phyloP scores from a whole-genome alignment of 30 jellyfish, hydroid and myxozoan genomes.

The Nemopilema nomurai region DNA sequence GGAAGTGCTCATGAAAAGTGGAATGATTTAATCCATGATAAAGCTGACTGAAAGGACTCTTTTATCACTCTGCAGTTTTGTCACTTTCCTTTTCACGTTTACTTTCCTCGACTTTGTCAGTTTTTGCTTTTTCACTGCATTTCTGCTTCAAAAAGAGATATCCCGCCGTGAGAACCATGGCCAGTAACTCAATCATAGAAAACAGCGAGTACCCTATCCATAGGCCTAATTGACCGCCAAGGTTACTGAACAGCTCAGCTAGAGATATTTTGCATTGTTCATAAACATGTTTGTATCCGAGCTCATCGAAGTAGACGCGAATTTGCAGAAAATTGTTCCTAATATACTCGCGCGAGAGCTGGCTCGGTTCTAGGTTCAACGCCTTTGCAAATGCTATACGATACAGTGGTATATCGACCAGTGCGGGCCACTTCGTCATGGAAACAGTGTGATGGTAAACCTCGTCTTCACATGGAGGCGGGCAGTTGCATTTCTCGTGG shows the following conservation, averaged over 20 bases:
- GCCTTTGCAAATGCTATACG: conserved; percentile 39
- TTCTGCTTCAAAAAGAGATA: conserved; percentile 3
- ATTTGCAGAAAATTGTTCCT: conserved; percentile 41
- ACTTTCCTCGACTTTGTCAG: too few species aligned
- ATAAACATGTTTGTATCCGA: conserved; percentile 39
- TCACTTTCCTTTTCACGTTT: background rate
- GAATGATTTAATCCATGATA: too few species aligned
- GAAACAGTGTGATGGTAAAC: conserved; percentile 63
- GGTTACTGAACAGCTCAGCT: conserved; percentile 59
- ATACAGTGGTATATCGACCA: conserved; percentile 50
- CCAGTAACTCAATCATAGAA: conserved; percentile 48
- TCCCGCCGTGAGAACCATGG: conserved; percentile 41
- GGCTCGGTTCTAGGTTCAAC: conserved; percentile 7
- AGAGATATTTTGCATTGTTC: conserved; percentile 49
- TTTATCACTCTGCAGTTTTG: too few species aligned
- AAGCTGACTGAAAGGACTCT: too few species aligned
- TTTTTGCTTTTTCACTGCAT: background rate
- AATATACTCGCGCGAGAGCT: conserved; percentile 16
- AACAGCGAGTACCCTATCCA: conserved; percentile 64
- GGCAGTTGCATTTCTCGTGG: conserved; percentile 69
- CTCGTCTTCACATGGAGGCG: conserved; percentile 75
- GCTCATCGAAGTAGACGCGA: conserved; percentile 60
- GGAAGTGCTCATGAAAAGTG: too few species aligned
- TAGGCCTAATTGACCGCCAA: conserved; percentile 69
- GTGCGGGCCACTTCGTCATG: conserved; percentile 70